Base-by-base conservation (phyloP, 2,888 invertebrate species). In the Neoaliturus tenellus region DNA sequence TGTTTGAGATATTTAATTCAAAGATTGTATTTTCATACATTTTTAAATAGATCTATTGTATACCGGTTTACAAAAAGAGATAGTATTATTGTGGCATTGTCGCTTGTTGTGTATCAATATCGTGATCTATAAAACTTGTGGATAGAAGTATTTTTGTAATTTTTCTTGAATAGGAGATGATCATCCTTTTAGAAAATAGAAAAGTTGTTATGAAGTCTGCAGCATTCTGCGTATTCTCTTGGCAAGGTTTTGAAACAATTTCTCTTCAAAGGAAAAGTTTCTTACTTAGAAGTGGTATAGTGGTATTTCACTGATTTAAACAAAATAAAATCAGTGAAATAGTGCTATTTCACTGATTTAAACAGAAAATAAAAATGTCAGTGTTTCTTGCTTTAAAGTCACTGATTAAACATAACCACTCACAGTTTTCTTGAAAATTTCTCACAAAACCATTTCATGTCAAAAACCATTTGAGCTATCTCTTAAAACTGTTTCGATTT, bases 1-100 rank as follows among this genome's bases (percentile, higher is more conserved):
- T 78, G 78, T 78, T 78, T 78, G 55, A 78, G 55, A 55, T 55
- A 33, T 78, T 78, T 55, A 78, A 78, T 78, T 78, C 75, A 78
- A 82, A 82, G 82, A 82, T 82, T 82, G 82, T 82, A 82, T 82
- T 82, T 82, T 82, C 82, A 73, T 82, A 82, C 58, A 73, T 82
- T 82, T 82, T 73, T 82, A 82, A 78, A 78, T 78, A 78, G 78
- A 78, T 55, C 78, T 78, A 78, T 78, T 78, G 78, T 78, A 78
- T 78, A 78, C 78, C 55, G 78, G 78, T 78, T 78, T 78, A 78
- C 78, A 78, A 78, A 78, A 78, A 78, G 78, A 78, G 48, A 78
- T 78, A 78, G 78, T 55, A 78, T 78, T 75, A 44, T 75, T 75
- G 62, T 62, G 62, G 62, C 62, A 78, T 17, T 55, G 48, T 78